Conservation (phyloP, 37 sponge, comb jelly and placozoan genomes). For the Haliclona indistincta region DNA sequence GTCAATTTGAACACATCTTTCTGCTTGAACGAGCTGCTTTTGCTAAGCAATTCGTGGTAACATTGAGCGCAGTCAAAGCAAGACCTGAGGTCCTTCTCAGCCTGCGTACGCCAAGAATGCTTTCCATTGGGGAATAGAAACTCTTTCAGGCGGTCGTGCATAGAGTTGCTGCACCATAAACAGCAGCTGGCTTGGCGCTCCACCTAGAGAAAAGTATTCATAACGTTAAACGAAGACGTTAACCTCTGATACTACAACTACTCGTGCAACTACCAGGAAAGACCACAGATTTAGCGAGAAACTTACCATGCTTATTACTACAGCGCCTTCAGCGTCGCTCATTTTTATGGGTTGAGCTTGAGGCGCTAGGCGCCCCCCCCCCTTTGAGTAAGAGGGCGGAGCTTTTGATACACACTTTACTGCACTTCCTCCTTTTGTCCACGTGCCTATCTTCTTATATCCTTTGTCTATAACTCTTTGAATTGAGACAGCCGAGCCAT, state of each 20-base stretch:
- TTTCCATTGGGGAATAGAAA: not conserved
- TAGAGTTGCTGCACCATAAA: constrained; percentile 22
- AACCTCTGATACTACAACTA: too few relatives aligned
- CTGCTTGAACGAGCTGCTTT: not conserved
- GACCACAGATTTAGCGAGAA: too few relatives aligned
- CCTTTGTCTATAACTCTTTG: not conserved
- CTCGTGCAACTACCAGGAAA: too few relatives aligned
- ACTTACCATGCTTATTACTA: too few relatives aligned
- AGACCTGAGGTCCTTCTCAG: not conserved
- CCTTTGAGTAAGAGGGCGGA: not conserved
- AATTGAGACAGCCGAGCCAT: not conserved
- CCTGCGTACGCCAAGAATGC: constrained; percentile 26
- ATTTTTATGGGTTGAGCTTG: too few relatives aligned
- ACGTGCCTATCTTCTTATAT: not conserved
- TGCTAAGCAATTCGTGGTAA: constrained; percentile 13
- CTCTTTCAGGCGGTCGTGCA: not conserved
- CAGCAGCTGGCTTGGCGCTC: not conserved
- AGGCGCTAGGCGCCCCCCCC: too few relatives aligned
- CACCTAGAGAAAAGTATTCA: not conserved
- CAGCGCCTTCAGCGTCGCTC: too few relatives aligned
- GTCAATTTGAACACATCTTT: not conserved
- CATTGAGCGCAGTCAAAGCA: constrained; percentile 22
- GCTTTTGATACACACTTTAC: not conserved
- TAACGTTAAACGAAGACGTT: not conserved
- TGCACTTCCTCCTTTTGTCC: not conserved